Percentiles rank a stretch among this genome's conserved stretches.
Conservation (phyloP, 1,140 invertebrate species). For the Delia radicum region DNA sequence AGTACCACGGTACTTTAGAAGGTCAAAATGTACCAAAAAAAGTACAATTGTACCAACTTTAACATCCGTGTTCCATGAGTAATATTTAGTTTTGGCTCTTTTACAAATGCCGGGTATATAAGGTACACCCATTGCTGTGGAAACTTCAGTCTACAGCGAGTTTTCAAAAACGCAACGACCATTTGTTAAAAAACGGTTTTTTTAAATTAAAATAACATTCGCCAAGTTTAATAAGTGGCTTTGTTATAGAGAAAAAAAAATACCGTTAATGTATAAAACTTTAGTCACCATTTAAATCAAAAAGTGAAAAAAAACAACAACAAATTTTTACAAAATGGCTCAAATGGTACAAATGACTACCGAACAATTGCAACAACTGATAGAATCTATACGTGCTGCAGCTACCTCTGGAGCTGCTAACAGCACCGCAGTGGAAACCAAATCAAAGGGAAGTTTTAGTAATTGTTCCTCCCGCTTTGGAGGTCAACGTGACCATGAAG, state of each 20-base stretch:
- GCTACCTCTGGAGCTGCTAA: not conserved
- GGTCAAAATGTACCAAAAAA: too few relatives aligned
- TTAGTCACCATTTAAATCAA: not conserved
- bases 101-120: not conserved
- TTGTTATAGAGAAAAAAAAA: not conserved
- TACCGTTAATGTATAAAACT: not conserved
- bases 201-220: slow-evolving; percentile 8
- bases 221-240: slow-evolving; percentile 2
- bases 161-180: slow-evolving; percentile 3
- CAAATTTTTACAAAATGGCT: slow-evolving; percentile 9
- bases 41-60: too few relatives aligned
- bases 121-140: not conserved
- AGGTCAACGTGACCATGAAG: slow-evolving; percentile 49
- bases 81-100: too few relatives aligned
- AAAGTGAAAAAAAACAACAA: not conserved
- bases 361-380: slow-evolving; percentile 26
- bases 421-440: not conserved
- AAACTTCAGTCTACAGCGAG: slow-evolving; percentile 1
- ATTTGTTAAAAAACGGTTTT: not conserved
- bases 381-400: slow-evolving; percentile 8
- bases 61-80: too few relatives aligned
- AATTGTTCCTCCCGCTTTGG: slow-evolving; percentile 43
- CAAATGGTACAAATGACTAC: slow-evolving; percentile 11
- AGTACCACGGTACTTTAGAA: too few relatives aligned
- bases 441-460: slow-evolving; percentile 48